These are phyloP conservation scores for Manis javanica DNA, from an alignment of 2,797 vertebrate genomes.

Conservation along the genomic window DNA sequence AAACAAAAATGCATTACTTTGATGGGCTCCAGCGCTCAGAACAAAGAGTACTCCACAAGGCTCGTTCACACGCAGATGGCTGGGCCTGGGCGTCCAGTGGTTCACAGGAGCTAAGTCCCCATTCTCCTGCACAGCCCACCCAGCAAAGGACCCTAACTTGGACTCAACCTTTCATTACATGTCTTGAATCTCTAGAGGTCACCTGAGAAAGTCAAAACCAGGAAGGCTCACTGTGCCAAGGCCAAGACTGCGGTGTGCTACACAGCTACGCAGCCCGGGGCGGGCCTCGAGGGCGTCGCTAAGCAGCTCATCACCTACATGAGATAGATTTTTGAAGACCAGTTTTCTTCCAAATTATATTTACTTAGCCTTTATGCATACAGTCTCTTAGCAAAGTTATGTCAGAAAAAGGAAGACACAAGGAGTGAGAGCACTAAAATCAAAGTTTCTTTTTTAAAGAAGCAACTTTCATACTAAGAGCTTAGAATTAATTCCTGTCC, in stretches of 20 bases:
- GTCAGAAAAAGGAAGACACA: not conserved
- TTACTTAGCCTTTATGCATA: not conserved
- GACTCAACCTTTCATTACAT: not conserved
- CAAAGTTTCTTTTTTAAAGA: not conserved
- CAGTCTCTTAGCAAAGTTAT: not conserved
- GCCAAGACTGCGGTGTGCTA: not conserved
- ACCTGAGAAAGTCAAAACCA: not conserved
- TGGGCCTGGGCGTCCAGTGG: not conserved
- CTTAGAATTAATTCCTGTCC: not conserved
- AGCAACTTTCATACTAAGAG: not conserved
- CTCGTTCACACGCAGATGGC: not conserved
- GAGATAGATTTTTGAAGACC: not conserved
- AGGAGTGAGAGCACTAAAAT: not conserved
- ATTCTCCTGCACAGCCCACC: not conserved
- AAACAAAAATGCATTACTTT: not conserved
- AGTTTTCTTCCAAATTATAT: not conserved
- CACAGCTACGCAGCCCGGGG: not conserved
- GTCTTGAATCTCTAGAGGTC: not conserved
- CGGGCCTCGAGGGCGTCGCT: accelerated
- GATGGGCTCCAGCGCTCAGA: not conserved
- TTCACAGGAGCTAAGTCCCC: too few species aligned
- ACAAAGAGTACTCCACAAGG: not conserved
- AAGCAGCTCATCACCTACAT: not conserved
- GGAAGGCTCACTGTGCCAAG: not conserved
- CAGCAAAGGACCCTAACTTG: not conserved